Evolutionary conservation across 2,113 vertebrate species (phyloP).

Genomic region (Coptodon bakossiorum): DNA sequence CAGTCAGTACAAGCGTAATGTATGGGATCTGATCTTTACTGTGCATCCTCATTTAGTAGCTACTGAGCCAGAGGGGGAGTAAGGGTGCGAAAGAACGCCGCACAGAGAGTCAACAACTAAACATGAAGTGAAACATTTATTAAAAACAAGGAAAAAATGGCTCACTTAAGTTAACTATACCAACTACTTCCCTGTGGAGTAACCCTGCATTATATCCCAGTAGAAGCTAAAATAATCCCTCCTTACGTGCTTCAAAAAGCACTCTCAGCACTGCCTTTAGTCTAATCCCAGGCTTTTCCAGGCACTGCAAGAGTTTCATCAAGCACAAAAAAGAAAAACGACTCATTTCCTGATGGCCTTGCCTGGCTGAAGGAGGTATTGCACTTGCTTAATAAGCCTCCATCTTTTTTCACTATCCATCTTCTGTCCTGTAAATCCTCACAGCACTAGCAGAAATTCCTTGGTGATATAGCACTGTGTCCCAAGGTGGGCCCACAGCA

Average conservation of each 20-base stretch:
- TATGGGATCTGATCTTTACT: not conserved
- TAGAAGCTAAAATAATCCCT: constrained; percentile 17
- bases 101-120: not conserved
- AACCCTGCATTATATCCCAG: not conserved
- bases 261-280: not conserved
- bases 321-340: not conserved
- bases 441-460: not conserved
- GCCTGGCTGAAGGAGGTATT: not conserved
- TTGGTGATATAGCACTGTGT: not conserved
- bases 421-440: not conserved
- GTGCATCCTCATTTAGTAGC: not conserved
- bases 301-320: not conserved
- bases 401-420: constrained; percentile 2
- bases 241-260: not conserved
- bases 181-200: not conserved
- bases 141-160: not conserved
- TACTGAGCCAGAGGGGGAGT: not conserved
- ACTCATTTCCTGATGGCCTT: not conserved
- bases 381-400: not conserved
- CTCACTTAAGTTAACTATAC: not conserved
- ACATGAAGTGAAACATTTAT: not conserved
- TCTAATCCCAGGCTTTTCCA: not conserved
- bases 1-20: constrained; percentile 11
- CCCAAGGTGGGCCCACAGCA: not conserved
- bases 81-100: not conserved